Conservation (phyloP, 92 coral and sea anemone species). For the Pocillopora meandrina region DNA sequence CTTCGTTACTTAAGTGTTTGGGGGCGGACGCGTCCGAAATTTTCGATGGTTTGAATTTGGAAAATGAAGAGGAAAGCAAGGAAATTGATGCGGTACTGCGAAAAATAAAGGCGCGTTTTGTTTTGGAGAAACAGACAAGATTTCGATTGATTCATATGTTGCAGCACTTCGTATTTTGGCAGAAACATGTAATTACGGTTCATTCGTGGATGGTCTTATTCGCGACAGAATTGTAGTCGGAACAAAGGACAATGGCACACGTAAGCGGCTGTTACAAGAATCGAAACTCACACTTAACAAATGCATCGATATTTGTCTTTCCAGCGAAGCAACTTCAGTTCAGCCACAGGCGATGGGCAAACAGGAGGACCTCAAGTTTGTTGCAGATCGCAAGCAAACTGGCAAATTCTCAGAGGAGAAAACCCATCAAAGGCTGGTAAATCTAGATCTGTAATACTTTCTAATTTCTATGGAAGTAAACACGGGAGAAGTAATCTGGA, state of each 20-base stretch:
- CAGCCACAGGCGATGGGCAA: constrained; percentile 32
- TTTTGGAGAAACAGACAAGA: constrained; percentile 39
- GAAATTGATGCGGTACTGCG: constrained; percentile 50
- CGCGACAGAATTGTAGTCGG: too few species aligned
- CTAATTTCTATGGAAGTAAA: constrained; percentile 50
- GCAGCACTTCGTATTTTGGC: too few species aligned
- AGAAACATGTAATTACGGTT: too few species aligned
- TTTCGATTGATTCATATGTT: not conserved
- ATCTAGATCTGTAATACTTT: constrained; percentile 8
- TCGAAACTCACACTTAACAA: constrained; percentile 46
- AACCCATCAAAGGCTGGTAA: not conserved
- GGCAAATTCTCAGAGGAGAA: not conserved
- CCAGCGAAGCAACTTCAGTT: not conserved
- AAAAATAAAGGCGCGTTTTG: constrained; percentile 50
- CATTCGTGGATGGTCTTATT: too few species aligned
- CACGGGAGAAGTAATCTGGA: constrained; percentile 42
- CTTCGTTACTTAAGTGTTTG: constrained; percentile 55
- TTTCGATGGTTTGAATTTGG: constrained; percentile 51
- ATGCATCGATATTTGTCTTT: constrained; percentile 38
- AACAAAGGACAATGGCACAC: constrained; percentile 33
- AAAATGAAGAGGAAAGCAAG: constrained; percentile 20
- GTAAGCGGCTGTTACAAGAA: constrained; percentile 42
- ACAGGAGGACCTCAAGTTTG: not conserved
- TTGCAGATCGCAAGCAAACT: not conserved
- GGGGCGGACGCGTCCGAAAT: constrained; percentile 56